Base-by-base conservation (phyloP, 2,888 invertebrate species). In the Heliconius hortense region DNA sequence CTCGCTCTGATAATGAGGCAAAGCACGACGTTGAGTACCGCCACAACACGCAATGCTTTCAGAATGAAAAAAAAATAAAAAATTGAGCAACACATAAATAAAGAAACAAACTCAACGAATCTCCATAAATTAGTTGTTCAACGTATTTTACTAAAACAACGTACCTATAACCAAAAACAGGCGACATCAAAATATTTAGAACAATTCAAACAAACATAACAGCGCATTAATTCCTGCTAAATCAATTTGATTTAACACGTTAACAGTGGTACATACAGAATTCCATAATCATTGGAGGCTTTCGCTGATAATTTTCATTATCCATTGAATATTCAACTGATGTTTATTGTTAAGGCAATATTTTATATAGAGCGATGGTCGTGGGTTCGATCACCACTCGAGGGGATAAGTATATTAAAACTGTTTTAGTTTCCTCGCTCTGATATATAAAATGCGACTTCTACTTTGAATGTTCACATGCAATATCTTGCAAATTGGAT, bases 301-400 rank as follows among this genome's bases (percentile, higher is more conserved):
- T 70, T 70, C 56, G 56, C 53, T 35, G 64, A 70, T 70, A 24
- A 74, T 70, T 70, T 62, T 75, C 64, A 28, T 56, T 39, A 35
- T 28, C 4, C 59, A 63, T 18, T 66, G 60, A 74, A 76, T 64
- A 64, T 64, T 67, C 28, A 4, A 24, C 35, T 64, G 64, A 48
- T 39, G 43, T 64, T 73, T 69, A 69, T 21, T 62, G 31, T 60
- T 21, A 73, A 53, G 5, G 39, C 39, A 66, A 59, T 43, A 48
- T 28, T 48, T 10, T 59, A 63, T 48, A 69, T 69, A 53, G 21
- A 53, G 2, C 60, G 5, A 60, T 5, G 26, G 5, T 26, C 13
- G 26, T 4, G 26, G 13, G 13, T 24, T 59, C 11, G 24, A 13
- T 59, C 1, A n/a, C 13, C 11, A n/a, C 11, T 59, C 59, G 3